phyloP scores from a whole-genome alignment of 2,113 vertebrate genomes.

The Andinoacara biseriatus region DNA sequence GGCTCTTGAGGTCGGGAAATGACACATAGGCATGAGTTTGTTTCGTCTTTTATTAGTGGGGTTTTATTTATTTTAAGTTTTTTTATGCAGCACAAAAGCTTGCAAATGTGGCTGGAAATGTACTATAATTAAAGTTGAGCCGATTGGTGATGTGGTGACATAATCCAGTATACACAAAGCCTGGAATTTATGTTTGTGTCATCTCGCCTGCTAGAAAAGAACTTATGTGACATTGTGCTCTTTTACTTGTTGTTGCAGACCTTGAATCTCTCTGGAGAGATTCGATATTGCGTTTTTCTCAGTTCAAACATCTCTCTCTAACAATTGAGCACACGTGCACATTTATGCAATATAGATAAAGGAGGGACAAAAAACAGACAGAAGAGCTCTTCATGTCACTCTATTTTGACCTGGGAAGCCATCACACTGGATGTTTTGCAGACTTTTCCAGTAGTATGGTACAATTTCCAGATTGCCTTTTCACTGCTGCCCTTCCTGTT shows the following conservation, averaged over 20 bases:
- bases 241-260: slow-evolving; percentile 20
- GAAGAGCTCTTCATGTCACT: neutral
- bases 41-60: slow-evolving; percentile 1
- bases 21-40: slow-evolving; percentile 20
- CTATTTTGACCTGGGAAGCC: neutral
- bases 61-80: slow-evolving; percentile 25
- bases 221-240: slow-evolving; percentile 19
- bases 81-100: neutral
- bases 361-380: neutral
- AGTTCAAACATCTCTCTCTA: neutral
- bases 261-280: slow-evolving; percentile 21
- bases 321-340: neutral
- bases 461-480: slow-evolving; percentile 18
- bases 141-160: slow-evolving; percentile 51
- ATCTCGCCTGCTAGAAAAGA: neutral
- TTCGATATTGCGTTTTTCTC: slow-evolving; percentile 24
- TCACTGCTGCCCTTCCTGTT: slow-evolving; percentile 26
- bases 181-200: slow-evolving; percentile 30
- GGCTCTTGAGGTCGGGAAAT: slow-evolving; percentile 36
- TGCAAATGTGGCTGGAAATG: slow-evolving; percentile 31
- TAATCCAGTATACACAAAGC: slow-evolving; percentile 26
- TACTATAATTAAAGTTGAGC: slow-evolving; percentile 38
- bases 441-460: slow-evolving; percentile 4
- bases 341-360: slow-evolving; percentile 1
- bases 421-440: neutral